Conservation (phyloP, 2,888 invertebrate genomes). For the Chalcosyrphus nemorum region DNA sequence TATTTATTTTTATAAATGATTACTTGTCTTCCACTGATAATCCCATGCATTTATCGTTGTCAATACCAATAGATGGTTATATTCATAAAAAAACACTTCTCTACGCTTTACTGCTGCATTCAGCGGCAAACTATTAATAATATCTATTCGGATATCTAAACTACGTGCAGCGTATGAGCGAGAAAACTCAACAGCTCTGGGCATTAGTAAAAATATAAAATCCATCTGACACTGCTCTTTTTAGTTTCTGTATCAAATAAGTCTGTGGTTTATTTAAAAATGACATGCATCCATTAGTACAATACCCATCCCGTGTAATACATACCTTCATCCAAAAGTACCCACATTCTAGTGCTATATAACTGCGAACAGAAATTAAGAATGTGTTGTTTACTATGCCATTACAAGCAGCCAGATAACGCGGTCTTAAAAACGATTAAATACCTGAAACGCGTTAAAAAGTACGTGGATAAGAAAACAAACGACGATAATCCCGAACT, state of each 20-base stretch:
- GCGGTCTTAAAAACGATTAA: conserved; percentile 81
- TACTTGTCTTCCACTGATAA: neutral
- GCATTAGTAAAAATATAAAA: neutral
- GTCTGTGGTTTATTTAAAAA: too few species aligned
- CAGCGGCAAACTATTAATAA: neutral
- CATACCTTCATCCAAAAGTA: neutral
- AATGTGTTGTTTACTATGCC: conserved; percentile 62
- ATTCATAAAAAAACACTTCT: neutral
- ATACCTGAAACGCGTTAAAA: conserved; percentile 81
- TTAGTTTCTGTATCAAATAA: too few species aligned
- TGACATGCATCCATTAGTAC: neutral
- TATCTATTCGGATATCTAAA: too few species aligned
- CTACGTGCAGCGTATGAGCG: neutral
- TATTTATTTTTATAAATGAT: neutral
- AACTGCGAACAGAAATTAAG: conserved; percentile 32
- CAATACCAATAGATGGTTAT: neutral
- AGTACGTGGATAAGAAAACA: conserved; percentile 81
- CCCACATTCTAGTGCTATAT: too few species aligned
- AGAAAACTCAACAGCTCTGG: too few species aligned
- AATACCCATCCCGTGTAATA: neutral
- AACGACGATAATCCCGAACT: conserved; percentile 77
- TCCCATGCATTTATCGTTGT: neutral
- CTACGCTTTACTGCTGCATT: neutral
- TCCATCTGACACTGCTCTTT: too few species aligned
- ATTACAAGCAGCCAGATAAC: conserved; percentile 79